Percentiles rank a stretch among this genome's conserved stretches.
phyloP scores from a whole-genome alignment of 2,888 invertebrate species.

The Conistra vaccinii region DNA sequence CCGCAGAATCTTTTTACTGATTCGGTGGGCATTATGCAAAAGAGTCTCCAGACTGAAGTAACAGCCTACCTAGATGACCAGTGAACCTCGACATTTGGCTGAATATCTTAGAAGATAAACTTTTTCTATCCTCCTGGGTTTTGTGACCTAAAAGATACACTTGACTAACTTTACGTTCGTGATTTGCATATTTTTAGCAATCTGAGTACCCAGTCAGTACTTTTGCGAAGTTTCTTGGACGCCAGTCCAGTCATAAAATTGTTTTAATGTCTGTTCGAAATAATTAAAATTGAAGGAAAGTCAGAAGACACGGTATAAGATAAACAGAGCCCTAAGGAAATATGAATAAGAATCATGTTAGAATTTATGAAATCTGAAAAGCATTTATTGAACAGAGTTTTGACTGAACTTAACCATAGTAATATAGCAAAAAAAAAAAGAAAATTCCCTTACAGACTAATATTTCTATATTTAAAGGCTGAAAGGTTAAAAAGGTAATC shows the following conservation, averaged over 20 bases:
- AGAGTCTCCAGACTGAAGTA: slow-evolving; percentile 25
- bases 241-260: slow-evolving; percentile 64
- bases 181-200: slow-evolving; percentile 73
- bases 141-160: slow-evolving; percentile 65
- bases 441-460: too few relatives aligned
- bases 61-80: slow-evolving; percentile 32
- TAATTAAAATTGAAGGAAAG: slow-evolving; percentile 34
- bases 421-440: too few relatives aligned
- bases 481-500: background rate
- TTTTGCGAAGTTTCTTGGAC: slow-evolving; percentile 51
- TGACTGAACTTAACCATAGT: background rate
- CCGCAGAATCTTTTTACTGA: slow-evolving; percentile 20
- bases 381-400: background rate
- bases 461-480: background rate
- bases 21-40: slow-evolving; percentile 15
- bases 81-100: slow-evolving; percentile 39
- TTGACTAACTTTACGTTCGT: slow-evolving; percentile 68
- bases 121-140: slow-evolving; percentile 47
- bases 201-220: slow-evolving; percentile 40
- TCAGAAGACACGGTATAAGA: background rate
- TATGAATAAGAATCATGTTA: background rate
- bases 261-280: slow-evolving; percentile 55
- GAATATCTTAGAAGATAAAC: slow-evolving; percentile 41
- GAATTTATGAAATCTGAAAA: background rate
- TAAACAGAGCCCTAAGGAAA: background rate